phyloP scores from a whole-genome alignment of 2,888 invertebrate genomes.

The Standfussiana lucernea region DNA sequence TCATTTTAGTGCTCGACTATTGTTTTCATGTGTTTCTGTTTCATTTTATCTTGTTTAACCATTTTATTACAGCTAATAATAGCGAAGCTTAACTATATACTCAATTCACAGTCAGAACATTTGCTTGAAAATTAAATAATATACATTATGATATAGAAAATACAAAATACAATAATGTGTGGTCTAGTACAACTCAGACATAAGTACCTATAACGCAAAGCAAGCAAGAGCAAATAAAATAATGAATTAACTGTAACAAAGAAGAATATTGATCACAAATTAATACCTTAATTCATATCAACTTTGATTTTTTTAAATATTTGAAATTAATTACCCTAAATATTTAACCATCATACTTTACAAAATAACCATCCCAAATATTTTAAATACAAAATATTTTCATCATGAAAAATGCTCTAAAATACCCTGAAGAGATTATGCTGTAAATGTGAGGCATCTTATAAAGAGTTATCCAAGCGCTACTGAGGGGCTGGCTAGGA shows the following conservation, averaged over 20 bases:
- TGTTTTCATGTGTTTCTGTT: neutral
- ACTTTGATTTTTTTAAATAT: neutral
- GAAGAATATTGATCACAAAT: neutral
- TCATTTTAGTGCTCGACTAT: constrained; percentile 39
- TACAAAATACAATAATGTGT: too few species aligned
- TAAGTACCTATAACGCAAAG: neutral
- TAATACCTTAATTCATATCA: neutral
- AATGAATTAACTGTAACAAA: neutral
- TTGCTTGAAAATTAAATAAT: neutral
- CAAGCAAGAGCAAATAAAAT: neutral
- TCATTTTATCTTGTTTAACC: neutral
- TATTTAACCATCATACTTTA: neutral
- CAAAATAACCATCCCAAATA: neutral
- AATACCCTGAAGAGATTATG: constrained; percentile 36
- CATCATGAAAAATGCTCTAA: constrained; percentile 20
- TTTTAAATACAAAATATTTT: constrained; percentile 27
- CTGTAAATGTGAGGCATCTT: constrained; percentile 76
- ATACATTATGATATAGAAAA: neutral
- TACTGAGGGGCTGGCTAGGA: constrained; percentile 75
- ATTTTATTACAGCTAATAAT: neutral
- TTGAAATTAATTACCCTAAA: neutral
- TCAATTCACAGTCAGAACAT: neutral
- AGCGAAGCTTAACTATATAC: neutral
- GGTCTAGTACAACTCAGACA: neutral
- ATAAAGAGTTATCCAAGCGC: constrained; percentile 88